phyloP scores from a whole-genome alignment of 1,140 invertebrate species.

The Popillia japonica region DNA sequence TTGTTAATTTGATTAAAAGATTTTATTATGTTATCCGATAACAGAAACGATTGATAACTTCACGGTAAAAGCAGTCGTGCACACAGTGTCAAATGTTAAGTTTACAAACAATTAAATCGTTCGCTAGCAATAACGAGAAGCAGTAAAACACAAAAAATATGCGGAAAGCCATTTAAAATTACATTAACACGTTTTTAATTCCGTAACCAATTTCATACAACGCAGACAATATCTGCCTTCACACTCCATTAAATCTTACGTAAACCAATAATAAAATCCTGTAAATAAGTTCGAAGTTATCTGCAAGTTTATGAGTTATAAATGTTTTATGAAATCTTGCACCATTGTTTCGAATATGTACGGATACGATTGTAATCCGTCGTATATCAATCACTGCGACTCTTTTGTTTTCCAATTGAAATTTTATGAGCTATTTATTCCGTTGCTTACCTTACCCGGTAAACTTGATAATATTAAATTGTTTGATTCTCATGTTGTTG shows the following conservation, averaged over 20 bases:
- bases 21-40: no score
- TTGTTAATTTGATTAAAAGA: no score
- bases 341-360: not conserved
- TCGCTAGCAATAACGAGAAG: no score
- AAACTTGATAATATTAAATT: slow-evolving; percentile 12
- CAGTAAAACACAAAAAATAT: not conserved
- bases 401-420: slow-evolving; percentile 22
- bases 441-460: not conserved
- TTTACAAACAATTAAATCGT: no score
- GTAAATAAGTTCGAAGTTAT: slow-evolving; percentile 14
- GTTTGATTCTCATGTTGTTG: not conserved
- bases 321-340: slow-evolving; percentile 22
- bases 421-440: slow-evolving; percentile 33
- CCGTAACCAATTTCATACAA: not conserved
- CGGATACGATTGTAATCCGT: not conserved
- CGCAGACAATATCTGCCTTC: not conserved
- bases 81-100: no score
- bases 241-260: not conserved
- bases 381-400: not conserved
- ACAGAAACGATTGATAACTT: no score
- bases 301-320: slow-evolving; percentile 27
- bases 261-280: not conserved
- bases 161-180: not conserved
- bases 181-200: not conserved
- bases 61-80: no score